Conservation (phyloP, 2,888 invertebrate species). For the Stramonita haemastoma region DNA sequence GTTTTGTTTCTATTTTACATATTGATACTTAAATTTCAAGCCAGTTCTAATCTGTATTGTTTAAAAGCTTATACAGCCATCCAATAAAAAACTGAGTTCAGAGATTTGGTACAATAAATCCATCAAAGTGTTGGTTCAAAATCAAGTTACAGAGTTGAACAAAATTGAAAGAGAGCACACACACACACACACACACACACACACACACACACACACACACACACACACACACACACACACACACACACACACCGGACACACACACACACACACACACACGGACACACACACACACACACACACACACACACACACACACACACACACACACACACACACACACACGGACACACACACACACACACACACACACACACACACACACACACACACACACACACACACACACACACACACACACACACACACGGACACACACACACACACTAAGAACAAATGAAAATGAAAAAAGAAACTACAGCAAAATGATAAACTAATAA, state of each 20-base stretch:
- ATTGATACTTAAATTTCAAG: no score
- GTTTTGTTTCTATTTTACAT: no score
- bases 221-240: background rate
- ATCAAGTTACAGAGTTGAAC: no score
- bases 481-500: background rate
- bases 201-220: background rate
- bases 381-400: conserved; percentile 10
- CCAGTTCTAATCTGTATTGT: no score
- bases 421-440: conserved; percentile 24
- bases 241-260: background rate
- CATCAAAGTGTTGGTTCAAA: no score
- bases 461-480: background rate
- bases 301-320: conserved; percentile 20
- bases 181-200: background rate
- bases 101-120: no score
- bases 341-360: background rate
- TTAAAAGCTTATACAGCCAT: no score
- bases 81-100: no score
- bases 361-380: conserved; percentile 19
- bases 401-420: conserved; percentile 26
- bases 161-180: no score
- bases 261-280: background rate
- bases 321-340: conserved; percentile 12
- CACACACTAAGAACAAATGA: background rate
- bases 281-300: background rate